Conservation (phyloP, 2,113 vertebrate genomes). For the Crotophaga sulcirostris region DNA sequence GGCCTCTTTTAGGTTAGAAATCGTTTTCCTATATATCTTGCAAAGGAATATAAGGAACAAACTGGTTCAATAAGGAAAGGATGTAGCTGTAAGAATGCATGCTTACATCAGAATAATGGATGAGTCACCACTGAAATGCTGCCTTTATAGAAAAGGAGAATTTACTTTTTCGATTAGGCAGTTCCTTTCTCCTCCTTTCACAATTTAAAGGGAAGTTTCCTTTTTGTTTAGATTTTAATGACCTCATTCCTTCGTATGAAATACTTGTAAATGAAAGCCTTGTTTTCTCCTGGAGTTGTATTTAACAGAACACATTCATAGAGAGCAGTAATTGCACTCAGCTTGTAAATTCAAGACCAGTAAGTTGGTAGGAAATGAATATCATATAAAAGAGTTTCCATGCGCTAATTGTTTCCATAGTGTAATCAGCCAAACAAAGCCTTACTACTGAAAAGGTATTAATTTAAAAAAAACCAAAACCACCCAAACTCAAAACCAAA, state of each 20-base stretch:
- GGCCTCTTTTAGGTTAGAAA: not conserved
- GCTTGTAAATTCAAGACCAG: conserved; percentile 1
- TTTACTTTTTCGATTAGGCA: not conserved
- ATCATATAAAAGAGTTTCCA: not conserved
- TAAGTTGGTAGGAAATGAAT: conserved; percentile 18
- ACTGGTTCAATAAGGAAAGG: not conserved
- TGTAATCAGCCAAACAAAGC: not conserved
- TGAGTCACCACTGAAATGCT: not conserved
- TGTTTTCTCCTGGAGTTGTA: conserved; percentile 27
- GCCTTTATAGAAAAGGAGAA: not conserved
- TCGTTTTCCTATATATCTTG: not conserved
- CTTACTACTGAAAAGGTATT: not conserved
- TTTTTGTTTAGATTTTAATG: conserved; percentile 50
- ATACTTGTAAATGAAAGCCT: conserved; percentile 48
- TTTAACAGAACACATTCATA: conserved; percentile 10
- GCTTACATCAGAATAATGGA: not conserved
- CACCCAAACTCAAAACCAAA: not conserved
- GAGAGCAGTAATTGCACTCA: conserved; percentile 1
- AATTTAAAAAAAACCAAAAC: not conserved
- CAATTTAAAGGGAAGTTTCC: conserved; percentile 29
- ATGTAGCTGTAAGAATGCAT: not conserved
- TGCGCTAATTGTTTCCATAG: not conserved
- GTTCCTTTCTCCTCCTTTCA: conserved; percentile 24
- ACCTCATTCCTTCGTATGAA: conserved; percentile 53
- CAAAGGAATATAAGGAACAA: not conserved